These are phyloP conservation scores for Plagodis dolabraria DNA, from an alignment of 2,888 invertebrate species.

Conservation along the genomic window DNA sequence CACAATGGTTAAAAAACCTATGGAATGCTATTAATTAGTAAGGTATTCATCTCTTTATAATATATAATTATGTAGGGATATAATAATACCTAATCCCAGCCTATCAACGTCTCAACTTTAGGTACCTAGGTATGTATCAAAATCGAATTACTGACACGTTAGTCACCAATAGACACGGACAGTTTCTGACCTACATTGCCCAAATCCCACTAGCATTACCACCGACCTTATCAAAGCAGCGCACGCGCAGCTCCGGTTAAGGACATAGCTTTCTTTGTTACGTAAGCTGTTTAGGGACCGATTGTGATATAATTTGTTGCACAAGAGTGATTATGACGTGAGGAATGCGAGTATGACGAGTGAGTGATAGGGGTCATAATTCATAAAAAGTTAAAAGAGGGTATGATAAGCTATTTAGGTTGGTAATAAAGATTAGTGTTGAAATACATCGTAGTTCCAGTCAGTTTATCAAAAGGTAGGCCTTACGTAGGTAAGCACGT, in stretches of 20 bases:
- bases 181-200: slow-evolving; percentile 35
- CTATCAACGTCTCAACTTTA: too few species aligned
- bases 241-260: slow-evolving; percentile 66
- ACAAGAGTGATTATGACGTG: slow-evolving; percentile 38
- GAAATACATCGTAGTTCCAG: too few species aligned
- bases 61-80: too few species aligned
- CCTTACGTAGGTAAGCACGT: too few species aligned
- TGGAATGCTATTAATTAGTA: too few species aligned
- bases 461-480: too few species aligned
- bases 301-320: slow-evolving; percentile 63
- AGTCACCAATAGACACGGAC: slow-evolving; percentile 18
- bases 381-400: slow-evolving; percentile 1
- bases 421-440: too few species aligned
- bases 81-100: too few species aligned
- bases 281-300: slow-evolving; percentile 64
- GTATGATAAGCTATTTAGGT: too few species aligned
- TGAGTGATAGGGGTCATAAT: neutral
- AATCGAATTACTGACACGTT: slow-evolving; percentile 24
- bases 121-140: too few species aligned
- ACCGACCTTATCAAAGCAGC: slow-evolving; percentile 59
- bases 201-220: slow-evolving; percentile 38
- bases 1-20: too few species aligned
- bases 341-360: slow-evolving; percentile 22
- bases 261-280: slow-evolving; percentile 78
- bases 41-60: too few species aligned